Evolutionary conservation across 1,140 invertebrate species (phyloP).

Genomic region (Pachyrhynchus sulphureomaculatus): DNA sequence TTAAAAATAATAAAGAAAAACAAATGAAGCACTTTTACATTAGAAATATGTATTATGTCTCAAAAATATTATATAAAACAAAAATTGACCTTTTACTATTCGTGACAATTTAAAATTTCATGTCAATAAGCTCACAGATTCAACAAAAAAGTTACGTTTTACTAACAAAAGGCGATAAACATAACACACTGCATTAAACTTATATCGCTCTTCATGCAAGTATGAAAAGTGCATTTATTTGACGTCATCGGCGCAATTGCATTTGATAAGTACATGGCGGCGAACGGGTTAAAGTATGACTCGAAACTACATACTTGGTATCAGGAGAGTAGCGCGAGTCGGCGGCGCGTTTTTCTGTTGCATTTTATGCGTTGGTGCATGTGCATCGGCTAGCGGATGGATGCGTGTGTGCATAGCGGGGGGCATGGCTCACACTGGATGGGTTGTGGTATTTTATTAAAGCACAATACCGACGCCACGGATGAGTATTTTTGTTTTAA

Average conservation of each 20-base stretch:
- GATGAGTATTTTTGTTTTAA: too few species aligned
- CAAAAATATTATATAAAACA: too few species aligned
- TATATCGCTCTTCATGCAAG: too few species aligned
- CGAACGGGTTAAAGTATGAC: slow-evolving; percentile 35
- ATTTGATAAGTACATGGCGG: background rate
- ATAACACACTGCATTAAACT: too few species aligned
- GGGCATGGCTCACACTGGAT: background rate
- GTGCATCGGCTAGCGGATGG: background rate
- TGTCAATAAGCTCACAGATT: too few species aligned
- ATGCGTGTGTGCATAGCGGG: background rate
- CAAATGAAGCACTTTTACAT: too few species aligned
- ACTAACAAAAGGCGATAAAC: too few species aligned
- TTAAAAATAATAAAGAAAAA: too few species aligned
- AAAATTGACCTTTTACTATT: too few species aligned
- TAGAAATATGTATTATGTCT: too few species aligned
- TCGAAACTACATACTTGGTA: slow-evolving; percentile 48
- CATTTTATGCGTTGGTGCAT: background rate
- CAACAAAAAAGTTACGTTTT: too few species aligned
- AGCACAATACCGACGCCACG: background rate
- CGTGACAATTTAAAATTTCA: too few species aligned
- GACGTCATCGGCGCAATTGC: background rate
- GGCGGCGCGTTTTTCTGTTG: background rate
- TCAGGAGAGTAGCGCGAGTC: slow-evolving; percentile 38
- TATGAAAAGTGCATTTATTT: background rate
- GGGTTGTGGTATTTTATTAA: background rate